Evolutionary conservation across 2,888 invertebrate genomes (phyloP).

Genomic region (Ormyrus pomaceus): DNA sequence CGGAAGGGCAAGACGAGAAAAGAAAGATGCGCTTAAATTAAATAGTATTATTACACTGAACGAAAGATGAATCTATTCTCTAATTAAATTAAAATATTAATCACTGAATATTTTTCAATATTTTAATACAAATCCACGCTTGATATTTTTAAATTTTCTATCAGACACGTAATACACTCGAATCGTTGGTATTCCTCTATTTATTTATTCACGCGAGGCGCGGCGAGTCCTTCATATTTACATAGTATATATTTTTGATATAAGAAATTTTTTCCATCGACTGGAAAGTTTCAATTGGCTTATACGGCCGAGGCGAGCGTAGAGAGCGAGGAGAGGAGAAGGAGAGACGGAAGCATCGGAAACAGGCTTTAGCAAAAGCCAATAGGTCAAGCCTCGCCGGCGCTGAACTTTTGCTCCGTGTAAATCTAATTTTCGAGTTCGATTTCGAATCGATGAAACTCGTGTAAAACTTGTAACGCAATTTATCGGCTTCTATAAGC

Average conservation of each 20-base stretch:
- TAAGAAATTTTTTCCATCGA: conserved; percentile 29
- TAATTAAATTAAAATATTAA: no score
- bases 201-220: no score
- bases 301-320: background rate
- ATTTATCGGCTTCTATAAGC: conserved; percentile 38
- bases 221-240: no score
- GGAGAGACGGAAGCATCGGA: conserved; percentile 18
- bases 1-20: no score
- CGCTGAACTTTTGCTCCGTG: conserved; percentile 41
- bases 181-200: no score
- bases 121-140: no score
- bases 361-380: conserved; percentile 47
- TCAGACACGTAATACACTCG: no score
- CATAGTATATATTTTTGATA: conserved; percentile 7
- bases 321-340: background rate
- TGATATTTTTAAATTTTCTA: no score
- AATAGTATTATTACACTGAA: no score
- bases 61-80: no score
- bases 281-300: conserved; percentile 27
- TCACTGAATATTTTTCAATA: no score
- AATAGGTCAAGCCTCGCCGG: conserved; percentile 47
- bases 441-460: conserved; percentile 53
- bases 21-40: no score
- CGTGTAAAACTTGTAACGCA: conserved; percentile 50
- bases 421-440: conserved; percentile 54